Conservation (phyloP, 1,140 invertebrate genomes). For the Muscidifurax raptorellus region DNA sequence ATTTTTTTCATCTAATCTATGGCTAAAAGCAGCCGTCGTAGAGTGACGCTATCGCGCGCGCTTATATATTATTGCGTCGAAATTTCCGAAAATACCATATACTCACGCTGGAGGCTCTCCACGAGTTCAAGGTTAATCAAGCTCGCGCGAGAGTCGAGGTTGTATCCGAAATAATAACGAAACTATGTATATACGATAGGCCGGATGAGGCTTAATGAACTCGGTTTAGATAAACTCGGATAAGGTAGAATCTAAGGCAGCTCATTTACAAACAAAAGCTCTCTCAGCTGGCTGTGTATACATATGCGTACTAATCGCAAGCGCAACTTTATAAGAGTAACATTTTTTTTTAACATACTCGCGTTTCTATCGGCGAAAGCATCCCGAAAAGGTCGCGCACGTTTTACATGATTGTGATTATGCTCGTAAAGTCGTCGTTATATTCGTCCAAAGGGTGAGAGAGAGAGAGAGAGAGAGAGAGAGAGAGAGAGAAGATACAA, state of each 20-base stretch:
- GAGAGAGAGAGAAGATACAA: not conserved
- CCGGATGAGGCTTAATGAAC: conserved; percentile 33
- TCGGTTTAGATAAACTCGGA: conserved; percentile 38
- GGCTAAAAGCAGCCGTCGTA: too few relatives aligned
- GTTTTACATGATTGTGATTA: not conserved
- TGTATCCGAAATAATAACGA: conserved; percentile 28
- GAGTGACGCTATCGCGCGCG: too few relatives aligned
- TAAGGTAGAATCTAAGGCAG: conserved; percentile 21
- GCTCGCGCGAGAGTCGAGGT: conserved; percentile 8
- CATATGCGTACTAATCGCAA: too few relatives aligned
- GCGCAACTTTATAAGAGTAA: not conserved
- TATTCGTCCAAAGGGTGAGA: not conserved
- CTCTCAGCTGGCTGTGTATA: not conserved
- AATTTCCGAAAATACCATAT: conserved; percentile 28
- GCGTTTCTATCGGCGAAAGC: not conserved
- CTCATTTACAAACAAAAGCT: conserved; percentile 48
- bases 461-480: not conserved
- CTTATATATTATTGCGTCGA: too few relatives aligned
- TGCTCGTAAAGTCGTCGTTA: not conserved
- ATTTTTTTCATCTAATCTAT: too few relatives aligned
- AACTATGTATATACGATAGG: not conserved
- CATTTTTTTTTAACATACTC: conserved; percentile 23
- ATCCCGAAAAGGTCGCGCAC: conserved; percentile 2
- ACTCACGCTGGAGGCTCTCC: conserved; percentile 2
- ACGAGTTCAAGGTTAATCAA: conserved; percentile 44